Base-by-base conservation (phyloP, 1,140 invertebrate genomes). In the Caenorhabditis brenneri region DNA sequence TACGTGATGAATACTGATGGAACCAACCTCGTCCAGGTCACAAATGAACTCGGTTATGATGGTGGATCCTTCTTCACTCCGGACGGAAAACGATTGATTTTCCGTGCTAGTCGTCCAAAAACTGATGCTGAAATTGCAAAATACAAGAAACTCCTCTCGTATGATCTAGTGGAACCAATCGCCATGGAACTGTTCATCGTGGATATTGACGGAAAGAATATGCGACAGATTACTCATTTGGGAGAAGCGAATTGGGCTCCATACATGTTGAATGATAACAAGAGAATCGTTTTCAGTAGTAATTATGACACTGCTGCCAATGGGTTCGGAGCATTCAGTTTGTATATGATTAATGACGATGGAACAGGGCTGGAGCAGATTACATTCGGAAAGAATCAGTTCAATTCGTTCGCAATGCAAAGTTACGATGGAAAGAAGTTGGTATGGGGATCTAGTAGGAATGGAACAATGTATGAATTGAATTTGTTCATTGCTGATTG, bases 41-140 rank as follows among this genome's bases (percentile, higher is more conserved):
- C 88, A 19, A 82, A 53, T 31, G 55, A 22, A 16, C 65, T 88
- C 16, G 88, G 88, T 15, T 88, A 88, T 78, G 86, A 88, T 39
- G 88, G 88, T 15, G 88, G 88, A 19, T 87, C 84, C 9, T 88
- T 88, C 85, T 88, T 88, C 78, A 80, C 79, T 48, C 87, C 87
- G 0, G 87, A 88, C 60, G 86, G 88, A 27, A 87, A 80, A 36
- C 65, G 86, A 27, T 36, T 88, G 3, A 84, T 88, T 19, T 88
- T 87, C 60, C 58, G 88, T 16, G 88, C 88, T 15, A 88, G 86
- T 15, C 42, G 87, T n/a, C 88, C 88, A 49, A 86, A 82, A 7
- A 86, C 74, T 12, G n/a, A 19, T 7, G 78, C 33, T 9, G 88
- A 88, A 49, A 85, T 88, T 46, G 58, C 33, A 6, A 81, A 81